phyloP scores from a whole-genome alignment of 2,113 vertebrate genomes.

The Myanophis thanlyinensis region DNA sequence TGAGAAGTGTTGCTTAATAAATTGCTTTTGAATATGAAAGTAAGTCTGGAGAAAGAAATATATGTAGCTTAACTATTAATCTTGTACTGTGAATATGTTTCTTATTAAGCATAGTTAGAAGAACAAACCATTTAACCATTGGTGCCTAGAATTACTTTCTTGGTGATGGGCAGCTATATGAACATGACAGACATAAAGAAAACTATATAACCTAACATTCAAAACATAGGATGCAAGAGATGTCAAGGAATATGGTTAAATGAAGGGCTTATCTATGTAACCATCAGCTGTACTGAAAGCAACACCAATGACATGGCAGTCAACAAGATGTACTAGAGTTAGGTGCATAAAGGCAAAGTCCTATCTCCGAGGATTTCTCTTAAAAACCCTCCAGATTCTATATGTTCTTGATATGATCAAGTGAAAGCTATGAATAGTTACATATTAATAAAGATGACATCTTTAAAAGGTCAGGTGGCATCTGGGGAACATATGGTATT shows the following conservation, averaged over 20 bases:
- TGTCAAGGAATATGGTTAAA: not conserved
- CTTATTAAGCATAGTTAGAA: not conserved
- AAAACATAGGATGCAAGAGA: not conserved
- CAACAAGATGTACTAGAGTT: not conserved
- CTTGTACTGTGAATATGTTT: not conserved
- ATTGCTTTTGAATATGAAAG: too few relatives aligned
- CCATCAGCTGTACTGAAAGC: not conserved
- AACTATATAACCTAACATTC: not conserved
- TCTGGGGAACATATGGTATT: not conserved
- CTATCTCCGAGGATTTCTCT: not conserved
- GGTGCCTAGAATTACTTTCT: not conserved
- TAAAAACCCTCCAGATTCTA: not conserved
- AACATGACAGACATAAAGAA: not conserved
- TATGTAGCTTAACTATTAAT: not conserved
- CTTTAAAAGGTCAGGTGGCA: not conserved
- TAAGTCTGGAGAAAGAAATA: not conserved
- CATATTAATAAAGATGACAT: not conserved
- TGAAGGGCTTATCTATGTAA: not conserved
- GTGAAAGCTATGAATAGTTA: not conserved
- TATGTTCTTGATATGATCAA: not conserved
- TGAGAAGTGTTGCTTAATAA: not conserved
- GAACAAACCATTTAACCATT: not conserved
- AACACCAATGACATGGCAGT: not conserved
- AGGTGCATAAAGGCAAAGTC: not conserved
- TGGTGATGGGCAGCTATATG: not conserved